Conservation (phyloP, 2,113 vertebrate species). For the Chauna torquata region DNA sequence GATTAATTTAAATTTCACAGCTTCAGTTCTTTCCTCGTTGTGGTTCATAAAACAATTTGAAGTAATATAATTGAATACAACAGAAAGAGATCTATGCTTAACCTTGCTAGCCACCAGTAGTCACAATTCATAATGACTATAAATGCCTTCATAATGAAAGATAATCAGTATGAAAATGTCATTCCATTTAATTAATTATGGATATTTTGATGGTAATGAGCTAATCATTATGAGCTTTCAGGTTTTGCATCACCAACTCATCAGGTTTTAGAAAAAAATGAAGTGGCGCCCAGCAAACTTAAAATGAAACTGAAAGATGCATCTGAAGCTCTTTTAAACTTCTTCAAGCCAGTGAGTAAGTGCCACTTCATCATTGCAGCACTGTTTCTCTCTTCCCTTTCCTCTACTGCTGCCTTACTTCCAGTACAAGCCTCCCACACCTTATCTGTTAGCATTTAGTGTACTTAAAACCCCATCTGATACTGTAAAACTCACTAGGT, state of each 20-base stretch:
- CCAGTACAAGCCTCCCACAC: neutral
- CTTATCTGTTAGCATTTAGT: neutral
- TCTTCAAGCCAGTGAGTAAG: slow-evolving; percentile 77
- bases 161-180: slow-evolving; percentile 42
- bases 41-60: slow-evolving; percentile 42
- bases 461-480: neutral
- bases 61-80: slow-evolving; percentile 21
- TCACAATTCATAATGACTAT: slow-evolving; percentile 18
- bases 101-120: slow-evolving; percentile 39
- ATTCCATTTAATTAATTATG: slow-evolving; percentile 53
- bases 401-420: neutral
- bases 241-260: neutral
- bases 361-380: neutral
- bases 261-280: neutral
- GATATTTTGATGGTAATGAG: slow-evolving; percentile 48
- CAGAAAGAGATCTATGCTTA: slow-evolving; percentile 24
- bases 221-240: slow-evolving; percentile 30
- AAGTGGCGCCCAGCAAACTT: neutral
- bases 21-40: slow-evolving; percentile 10
- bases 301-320: neutral
- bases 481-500: neutral
- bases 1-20: slow-evolving; percentile 42
- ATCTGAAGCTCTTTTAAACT: neutral
- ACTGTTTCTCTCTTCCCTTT: neutral
- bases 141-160: slow-evolving; percentile 43